Percentiles rank a stretch among this genome's conserved stretches.
These are phyloP conservation scores for Illadopsis cleaveri DNA, from an alignment of 2,113 vertebrate genomes.

Conservation along the genomic window DNA sequence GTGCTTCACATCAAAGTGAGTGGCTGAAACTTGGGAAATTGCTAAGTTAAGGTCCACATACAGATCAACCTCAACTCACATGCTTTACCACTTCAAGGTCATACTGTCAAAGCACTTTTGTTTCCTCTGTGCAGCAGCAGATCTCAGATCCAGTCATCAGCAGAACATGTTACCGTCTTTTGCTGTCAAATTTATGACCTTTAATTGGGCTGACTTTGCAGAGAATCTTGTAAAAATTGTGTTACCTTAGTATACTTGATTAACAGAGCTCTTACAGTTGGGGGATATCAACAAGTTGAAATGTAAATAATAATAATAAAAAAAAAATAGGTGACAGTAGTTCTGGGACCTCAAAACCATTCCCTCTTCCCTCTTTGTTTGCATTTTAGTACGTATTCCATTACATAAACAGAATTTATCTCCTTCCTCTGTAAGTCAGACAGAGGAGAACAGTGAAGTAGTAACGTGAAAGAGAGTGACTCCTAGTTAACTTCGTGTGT, in stretches of 20 bases:
- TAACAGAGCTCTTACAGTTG: neutral
- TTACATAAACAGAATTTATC: neutral
- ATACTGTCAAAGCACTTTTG: neutral
- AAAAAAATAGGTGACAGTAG: neutral
- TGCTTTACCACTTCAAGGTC: constrained; percentile 34
- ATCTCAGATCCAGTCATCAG: neutral
- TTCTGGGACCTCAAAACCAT: neutral
- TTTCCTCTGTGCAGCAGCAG: neutral
- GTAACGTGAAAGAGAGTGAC: neutral
- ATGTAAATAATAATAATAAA: neutral
- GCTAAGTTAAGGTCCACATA: neutral
- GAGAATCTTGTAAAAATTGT: neutral
- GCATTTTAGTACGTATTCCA: neutral
- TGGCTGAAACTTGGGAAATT: constrained; percentile 27
- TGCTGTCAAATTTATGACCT: neutral
- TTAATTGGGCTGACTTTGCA: neutral
- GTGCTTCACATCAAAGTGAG: constrained; percentile 28
- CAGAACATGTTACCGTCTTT: neutral
- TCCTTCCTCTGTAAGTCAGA: neutral
- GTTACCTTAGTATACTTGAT: neutral
- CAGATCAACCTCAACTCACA: neutral
- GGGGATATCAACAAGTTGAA: neutral
- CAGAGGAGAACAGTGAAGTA: neutral
- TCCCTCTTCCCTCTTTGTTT: neutral
- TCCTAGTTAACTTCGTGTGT: neutral